These are phyloP conservation scores for Dynastes grantii DNA, from an alignment of 2,888 invertebrate genomes.

Conservation along the genomic window DNA sequence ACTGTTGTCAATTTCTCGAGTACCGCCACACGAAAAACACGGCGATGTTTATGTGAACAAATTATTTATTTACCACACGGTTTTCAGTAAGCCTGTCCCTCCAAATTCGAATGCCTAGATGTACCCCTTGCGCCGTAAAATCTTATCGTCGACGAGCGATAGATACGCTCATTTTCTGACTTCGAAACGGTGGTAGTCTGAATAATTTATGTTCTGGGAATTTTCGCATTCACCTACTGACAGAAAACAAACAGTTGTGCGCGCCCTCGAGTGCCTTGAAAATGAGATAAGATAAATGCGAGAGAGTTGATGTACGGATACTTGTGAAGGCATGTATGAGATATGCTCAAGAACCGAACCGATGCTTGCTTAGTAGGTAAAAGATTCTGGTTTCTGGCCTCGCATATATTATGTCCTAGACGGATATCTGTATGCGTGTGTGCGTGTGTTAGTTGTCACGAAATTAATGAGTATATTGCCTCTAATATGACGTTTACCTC, in stretches of 20 bases:
- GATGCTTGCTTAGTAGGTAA: constrained; percentile 27
- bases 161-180: neutral
- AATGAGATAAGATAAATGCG: constrained; percentile 41
- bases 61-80: constrained; percentile 42
- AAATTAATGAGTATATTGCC: constrained; percentile 43
- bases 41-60: constrained; percentile 32
- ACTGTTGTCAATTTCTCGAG: neutral
- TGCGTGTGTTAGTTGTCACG: neutral
- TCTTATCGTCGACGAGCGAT: constrained; percentile 12
- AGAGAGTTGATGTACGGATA: constrained; percentile 24
- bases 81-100: constrained; percentile 40
- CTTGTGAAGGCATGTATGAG: neutral
- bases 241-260: constrained; percentile 38
- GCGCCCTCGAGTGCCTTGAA: constrained; percentile 21
- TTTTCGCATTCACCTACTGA: constrained; percentile 45
- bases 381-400: constrained; percentile 8
- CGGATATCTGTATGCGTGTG: neutral
- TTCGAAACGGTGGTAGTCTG: constrained; percentile 18
- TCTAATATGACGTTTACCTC: constrained; percentile 32
- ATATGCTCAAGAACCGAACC: neutral
- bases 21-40: neutral
- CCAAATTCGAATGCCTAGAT: neutral
- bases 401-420: neutral
- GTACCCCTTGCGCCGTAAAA: neutral
- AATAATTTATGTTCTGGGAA: constrained; percentile 45